Evolutionary conservation across 64 coral and sea anemone genomes (phyloP), one percentile per base, ranked within the genome.

Genomic region (Exaiptasia diaphana): DNA sequence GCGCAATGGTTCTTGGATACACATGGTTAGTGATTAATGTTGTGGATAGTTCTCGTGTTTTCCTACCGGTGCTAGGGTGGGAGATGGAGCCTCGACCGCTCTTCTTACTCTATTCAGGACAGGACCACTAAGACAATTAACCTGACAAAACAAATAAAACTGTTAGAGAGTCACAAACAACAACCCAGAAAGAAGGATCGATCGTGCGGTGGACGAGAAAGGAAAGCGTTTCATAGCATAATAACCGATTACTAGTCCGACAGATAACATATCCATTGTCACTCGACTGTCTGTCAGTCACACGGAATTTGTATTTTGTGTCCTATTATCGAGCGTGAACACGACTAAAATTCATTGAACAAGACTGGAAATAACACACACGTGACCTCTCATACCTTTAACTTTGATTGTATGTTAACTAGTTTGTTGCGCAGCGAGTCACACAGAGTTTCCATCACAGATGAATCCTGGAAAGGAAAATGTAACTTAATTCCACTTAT

Each of bases 381-480:
- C n/a, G n/a, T n/a, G n/a, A n/a, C n/a, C n/a, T n/a, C n/a, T 45
- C 17, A 15, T 46, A 94, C 91, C 91, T 64, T 68, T 8, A 94
- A 71, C 1, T 75, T 75, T 27, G 91, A 71, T 71, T 94, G 86
- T 22, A 79, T 62, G 38, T 69, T 79, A 36, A 94, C 25, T 10
- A 94, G 56, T 79, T 85, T 94, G 38, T 83, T 94, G 7, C 85
- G 91, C 52, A 94, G 64, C 3, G 91, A 89, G n/a, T 77, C 76
- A 29, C 91, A 94, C 65, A 94, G 59, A 1, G 86, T 87, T 4
- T 94, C 62, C 65, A 88, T 94, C 32, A 65, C 64, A 26, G 36
- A 22, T 5, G 79, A 73, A 17, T 89, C 91, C 91, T 94, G 50
- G 41, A 26, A 27, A 80, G 13, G 2, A 64, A 42, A 37, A 76